These are phyloP conservation scores for Pelodytes ibericus DNA, from an alignment of 2,797 vertebrate genomes.

Conservation along the genomic window DNA sequence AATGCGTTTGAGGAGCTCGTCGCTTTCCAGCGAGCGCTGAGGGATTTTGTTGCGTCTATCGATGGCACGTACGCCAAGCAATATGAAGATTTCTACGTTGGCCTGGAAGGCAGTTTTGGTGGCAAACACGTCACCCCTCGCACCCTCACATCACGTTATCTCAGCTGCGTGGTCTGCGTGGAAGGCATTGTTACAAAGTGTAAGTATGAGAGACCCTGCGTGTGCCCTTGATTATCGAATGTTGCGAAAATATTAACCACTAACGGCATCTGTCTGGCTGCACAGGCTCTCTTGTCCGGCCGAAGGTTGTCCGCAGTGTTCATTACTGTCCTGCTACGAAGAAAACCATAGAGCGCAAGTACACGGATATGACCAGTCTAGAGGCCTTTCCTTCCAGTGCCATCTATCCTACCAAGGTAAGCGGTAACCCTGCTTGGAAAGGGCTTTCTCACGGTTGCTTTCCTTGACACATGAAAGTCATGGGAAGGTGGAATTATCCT, in stretches of 20 bases:
- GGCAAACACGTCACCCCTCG: conserved; percentile 90
- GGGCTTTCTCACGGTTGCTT: too few species aligned
- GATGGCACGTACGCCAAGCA: conserved; percentile 96
- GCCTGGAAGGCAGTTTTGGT: conserved; percentile 95
- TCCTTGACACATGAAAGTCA: too few species aligned
- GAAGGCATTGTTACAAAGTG: conserved; percentile 98
- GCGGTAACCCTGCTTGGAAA: neutral
- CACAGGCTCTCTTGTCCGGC: conserved; percentile 92
- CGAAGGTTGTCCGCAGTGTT: conserved; percentile 93
- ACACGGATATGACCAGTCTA: conserved; percentile 91
- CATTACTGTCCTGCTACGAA: conserved; percentile 97
- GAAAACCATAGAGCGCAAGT: conserved; percentile 94
- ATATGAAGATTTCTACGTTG: conserved; percentile 92
- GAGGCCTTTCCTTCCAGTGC: conserved; percentile 91
- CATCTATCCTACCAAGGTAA: conserved; percentile 95
- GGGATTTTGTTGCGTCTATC: conserved; percentile 89
- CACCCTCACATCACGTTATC: conserved; percentile 87
- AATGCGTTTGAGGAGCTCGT: conserved; percentile 89
- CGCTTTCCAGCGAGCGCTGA: conserved; percentile 91
- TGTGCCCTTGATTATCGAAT: neutral
- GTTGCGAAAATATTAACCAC: neutral
- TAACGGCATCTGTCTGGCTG: neutral
- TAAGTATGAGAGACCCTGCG: conserved; percentile 65
- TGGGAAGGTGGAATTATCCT: neutral
- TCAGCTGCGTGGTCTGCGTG: conserved; percentile 92